Percentiles rank a stretch among this genome's conserved stretches.
Conservation (phyloP, 2,113 vertebrate species). For the Patagioenas fasciata region DNA sequence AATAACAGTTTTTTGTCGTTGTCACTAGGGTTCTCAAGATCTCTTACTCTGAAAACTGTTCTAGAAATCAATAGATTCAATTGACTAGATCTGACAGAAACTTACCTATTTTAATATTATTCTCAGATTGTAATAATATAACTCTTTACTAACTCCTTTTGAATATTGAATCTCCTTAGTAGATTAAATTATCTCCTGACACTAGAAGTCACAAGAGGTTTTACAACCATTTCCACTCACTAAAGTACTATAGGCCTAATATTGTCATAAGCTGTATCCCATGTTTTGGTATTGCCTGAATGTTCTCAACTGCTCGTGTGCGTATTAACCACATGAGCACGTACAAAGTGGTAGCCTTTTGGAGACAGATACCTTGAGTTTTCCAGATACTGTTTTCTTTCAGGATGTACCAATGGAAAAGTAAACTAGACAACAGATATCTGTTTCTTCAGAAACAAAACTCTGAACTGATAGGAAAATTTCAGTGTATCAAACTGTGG, state of each 20-base stretch:
- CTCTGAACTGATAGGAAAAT: not conserved
- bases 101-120: not conserved
- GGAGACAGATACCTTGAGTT: not conserved
- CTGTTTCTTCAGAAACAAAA: not conserved
- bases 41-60: not conserved
- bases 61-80: not conserved
- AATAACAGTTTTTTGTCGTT: not conserved
- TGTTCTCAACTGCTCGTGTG: not conserved
- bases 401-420: not conserved
- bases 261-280: not conserved
- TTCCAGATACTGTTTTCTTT: not conserved
- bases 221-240: not conserved
- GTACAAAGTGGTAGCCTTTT: not conserved
- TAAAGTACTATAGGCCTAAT: not conserved
- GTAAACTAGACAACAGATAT: not conserved
- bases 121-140: not conserved
- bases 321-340: not conserved
- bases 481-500: not conserved
- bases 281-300: not conserved
- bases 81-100: not conserved
- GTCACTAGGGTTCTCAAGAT: not conserved
- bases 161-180: not conserved
- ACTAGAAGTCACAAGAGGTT: not conserved
- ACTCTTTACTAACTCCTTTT: not conserved
- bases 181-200: too few relatives aligned